Conservation (phyloP, 2,888 invertebrate species). For the Philereme transversata region DNA sequence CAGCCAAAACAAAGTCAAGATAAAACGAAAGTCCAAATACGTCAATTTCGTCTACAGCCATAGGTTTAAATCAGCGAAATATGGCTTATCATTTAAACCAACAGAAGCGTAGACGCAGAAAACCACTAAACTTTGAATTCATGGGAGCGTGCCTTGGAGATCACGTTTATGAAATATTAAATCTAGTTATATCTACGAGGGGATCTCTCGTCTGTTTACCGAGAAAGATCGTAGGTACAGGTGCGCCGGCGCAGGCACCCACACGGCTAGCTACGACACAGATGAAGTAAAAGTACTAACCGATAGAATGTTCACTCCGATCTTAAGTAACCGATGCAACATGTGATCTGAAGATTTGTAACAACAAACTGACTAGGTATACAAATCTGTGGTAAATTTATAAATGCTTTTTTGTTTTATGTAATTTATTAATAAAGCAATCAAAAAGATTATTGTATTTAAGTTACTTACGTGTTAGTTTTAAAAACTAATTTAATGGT, state of each 20-base stretch:
- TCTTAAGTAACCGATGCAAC: not conserved
- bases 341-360: too few species aligned
- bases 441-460: too few species aligned
- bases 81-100: conserved; percentile 28
- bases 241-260: conserved; percentile 59
- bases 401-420: too few species aligned
- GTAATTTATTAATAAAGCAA: too few species aligned
- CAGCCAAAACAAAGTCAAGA: not conserved
- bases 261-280: conserved; percentile 45
- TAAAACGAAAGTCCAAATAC: not conserved
- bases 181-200: conserved; percentile 67
- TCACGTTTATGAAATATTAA: conserved; percentile 82
- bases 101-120: conserved; percentile 41
- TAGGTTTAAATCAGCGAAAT: conserved; percentile 1
- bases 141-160: conserved; percentile 66
- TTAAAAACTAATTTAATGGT: too few species aligned
- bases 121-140: conserved; percentile 53
- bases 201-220: conserved; percentile 61
- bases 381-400: too few species aligned
- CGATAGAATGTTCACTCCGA: conserved; percentile 5
- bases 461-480: too few species aligned
- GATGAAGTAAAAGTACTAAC: conserved; percentile 1
- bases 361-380: too few species aligned
- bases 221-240: conserved; percentile 65
- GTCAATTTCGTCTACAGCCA: not conserved